Evolutionary conservation across 2,797 vertebrate genomes (phyloP), one percentile per base, ranked within the genome.

Genomic region (Ctenopoma multispine): DNA sequence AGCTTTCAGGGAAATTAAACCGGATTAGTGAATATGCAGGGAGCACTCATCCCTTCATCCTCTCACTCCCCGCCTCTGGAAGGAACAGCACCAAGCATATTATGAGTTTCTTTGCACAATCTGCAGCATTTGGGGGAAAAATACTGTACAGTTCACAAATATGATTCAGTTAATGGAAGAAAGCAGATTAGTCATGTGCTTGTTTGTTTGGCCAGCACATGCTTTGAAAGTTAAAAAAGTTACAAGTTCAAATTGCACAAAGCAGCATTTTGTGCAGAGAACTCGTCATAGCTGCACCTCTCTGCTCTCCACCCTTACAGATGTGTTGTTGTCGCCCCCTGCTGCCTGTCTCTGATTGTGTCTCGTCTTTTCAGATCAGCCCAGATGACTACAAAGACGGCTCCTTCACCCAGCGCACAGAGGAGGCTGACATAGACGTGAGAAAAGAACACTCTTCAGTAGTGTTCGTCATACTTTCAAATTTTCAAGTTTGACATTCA

Each of bases 381-480:
- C 95, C 96, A 79, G 96, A 98, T 13, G 95, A 96, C 66, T 95
- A 90, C 91, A 95, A 95, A 87, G 95, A 95, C 34, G 60, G 87
- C 53, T 63, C 94, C 1, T 93, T 94, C 76, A 87, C 83, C 83
- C 94, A 92, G 89, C 93, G 89, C 90, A 83, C 94, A 20, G 96
- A 97, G 65, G 96, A 98, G 63, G 79, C 93, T 17, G 96, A 98
- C 77, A 92, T 95, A 40, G 97, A 99, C 56, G 97, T 99, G 91
- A 96, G 97, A 93, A 51, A 4, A 24, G 15, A n/a, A 23, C 12
- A 2, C 21, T 27, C 51, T 1, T 15, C 24, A 5, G 54, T 31
- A 7, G 63, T 36, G 43, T 1, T 10, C 2, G 24, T 4, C 5
- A 8, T 2, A 9, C 0, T 34, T 27, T 48, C 1, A 27, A 21